Evolutionary conservation across 1,140 invertebrate species (phyloP).

Genomic region (Drosophila virilis): DNA sequence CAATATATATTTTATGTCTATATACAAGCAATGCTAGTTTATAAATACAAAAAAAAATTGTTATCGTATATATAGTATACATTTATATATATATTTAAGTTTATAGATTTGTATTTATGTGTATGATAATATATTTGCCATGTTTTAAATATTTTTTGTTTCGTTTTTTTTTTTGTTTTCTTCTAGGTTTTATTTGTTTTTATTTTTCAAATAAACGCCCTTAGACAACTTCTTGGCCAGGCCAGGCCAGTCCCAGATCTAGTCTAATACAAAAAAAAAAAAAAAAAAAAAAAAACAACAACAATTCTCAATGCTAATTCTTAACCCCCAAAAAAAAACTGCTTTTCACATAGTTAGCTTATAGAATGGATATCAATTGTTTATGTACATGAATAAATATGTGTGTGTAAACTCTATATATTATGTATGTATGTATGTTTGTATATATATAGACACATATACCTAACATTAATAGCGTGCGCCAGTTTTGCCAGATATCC

Average conservation of each 20-base stretch:
- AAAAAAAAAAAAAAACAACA: constrained; percentile 38
- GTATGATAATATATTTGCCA: constrained; percentile 43
- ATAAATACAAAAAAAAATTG: constrained; percentile 59
- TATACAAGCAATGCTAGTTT: constrained; percentile 74
- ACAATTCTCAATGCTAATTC: constrained; percentile 38
- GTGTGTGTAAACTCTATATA: constrained; percentile 25
- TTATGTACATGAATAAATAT: constrained; percentile 70
- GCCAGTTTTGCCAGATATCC: constrained; percentile 46
- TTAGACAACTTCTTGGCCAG: constrained; percentile 31
- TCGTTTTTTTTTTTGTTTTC: constrained; percentile 28
- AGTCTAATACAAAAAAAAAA: constrained; percentile 45
- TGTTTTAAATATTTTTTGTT: constrained; percentile 26
- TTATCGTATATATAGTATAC: neutral
- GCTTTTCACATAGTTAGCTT: constrained; percentile 43
- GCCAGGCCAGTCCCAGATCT: constrained; percentile 30
- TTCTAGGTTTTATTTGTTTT: constrained; percentile 24
- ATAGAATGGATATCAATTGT: constrained; percentile 33
- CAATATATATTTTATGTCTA: constrained; percentile 55
- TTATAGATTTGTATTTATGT: constrained; percentile 14
- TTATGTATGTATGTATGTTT: constrained; percentile 15
- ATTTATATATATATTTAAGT: constrained; percentile 9
- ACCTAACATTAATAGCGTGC: constrained; percentile 54
- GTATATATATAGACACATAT: constrained; percentile 33
- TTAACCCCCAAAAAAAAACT: constrained; percentile 54
- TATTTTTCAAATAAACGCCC: constrained; percentile 28